Conservation (phyloP, 2,113 vertebrate genomes). For the Pongo abelii region DNA sequence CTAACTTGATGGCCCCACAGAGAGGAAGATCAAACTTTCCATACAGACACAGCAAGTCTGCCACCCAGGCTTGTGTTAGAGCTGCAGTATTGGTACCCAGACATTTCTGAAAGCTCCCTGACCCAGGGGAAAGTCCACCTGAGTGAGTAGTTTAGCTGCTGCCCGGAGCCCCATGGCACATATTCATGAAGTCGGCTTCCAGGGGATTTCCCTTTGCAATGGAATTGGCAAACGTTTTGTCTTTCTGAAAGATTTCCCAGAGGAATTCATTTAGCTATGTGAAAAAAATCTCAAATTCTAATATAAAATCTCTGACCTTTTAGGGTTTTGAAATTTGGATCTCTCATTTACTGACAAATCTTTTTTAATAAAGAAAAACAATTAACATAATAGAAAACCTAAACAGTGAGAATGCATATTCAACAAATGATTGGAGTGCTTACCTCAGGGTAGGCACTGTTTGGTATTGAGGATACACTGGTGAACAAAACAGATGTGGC, state of each 20-base stretch:
- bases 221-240: conserved; percentile 20
- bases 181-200: conserved; percentile 8
- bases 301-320: conserved; percentile 11
- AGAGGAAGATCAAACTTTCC: conserved; percentile 75
- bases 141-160: neutral
- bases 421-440: neutral
- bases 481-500: neutral
- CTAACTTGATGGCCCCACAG: conserved; percentile 58
- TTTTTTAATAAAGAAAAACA: conserved; percentile 24
- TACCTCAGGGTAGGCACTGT: neutral
- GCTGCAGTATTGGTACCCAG: conserved; percentile 1
- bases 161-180: neutral
- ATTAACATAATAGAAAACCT: neutral
- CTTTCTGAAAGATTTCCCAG: conserved; percentile 65
- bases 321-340: conserved; percentile 19
- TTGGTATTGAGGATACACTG: neutral
- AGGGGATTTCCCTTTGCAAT: conserved; percentile 65
- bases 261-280: conserved; percentile 64
- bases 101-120: conserved; percentile 36
- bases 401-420: neutral
- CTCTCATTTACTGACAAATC: conserved; percentile 52
- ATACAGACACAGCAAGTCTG: conserved; percentile 46
- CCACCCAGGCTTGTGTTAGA: conserved; percentile 16
- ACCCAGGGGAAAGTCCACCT: conserved; percentile 65
- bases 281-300: conserved; percentile 52